A percentile compares a stretch with the other conserved stretches of the same genome.
These are phyloP conservation scores for Xenopus petersii DNA, from an alignment of 2,797 vertebrate genomes.

Conservation along the genomic window DNA sequence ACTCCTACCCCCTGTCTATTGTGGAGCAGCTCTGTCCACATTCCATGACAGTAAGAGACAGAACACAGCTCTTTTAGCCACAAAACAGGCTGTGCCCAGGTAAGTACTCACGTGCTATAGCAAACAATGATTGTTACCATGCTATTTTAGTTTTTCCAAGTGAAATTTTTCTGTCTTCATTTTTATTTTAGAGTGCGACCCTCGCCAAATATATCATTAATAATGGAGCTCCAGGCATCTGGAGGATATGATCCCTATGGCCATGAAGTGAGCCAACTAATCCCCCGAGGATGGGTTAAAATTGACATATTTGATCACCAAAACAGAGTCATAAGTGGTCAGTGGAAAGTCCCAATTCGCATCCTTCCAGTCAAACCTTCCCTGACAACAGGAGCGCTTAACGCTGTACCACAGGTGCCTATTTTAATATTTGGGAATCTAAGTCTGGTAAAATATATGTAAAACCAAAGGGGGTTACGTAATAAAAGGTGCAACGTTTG, in stretches of 20 bases:
- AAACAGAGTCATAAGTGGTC: conserved; percentile 54
- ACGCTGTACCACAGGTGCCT: conserved; percentile 57
- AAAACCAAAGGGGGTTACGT: too few relatives aligned
- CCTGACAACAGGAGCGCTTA: conserved; percentile 53
- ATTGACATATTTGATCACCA: conserved; percentile 56
- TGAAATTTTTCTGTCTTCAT: not conserved
- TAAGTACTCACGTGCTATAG: conserved; percentile 12
- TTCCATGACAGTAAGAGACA: conserved; percentile 32
- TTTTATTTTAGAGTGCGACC: conserved; percentile 50
- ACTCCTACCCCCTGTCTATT: conserved; percentile 52
- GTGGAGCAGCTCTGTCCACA: conserved; percentile 41
- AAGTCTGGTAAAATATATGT: too few relatives aligned
- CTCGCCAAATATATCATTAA: conserved; percentile 51
- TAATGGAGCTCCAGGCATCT: conserved; percentile 57
- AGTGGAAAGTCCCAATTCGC: conserved; percentile 58
- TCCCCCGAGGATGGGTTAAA: conserved; percentile 58
- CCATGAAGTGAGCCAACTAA: conserved; percentile 52
- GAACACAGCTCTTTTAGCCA: conserved; percentile 51
- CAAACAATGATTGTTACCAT: too few relatives aligned
- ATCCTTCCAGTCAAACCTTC: conserved; percentile 55
- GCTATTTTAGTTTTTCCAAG: not conserved
- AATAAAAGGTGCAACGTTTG: too few relatives aligned
- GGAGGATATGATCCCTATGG: conserved; percentile 54
- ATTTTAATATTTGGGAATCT: too few relatives aligned
- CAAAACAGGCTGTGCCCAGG: conserved; percentile 56